phyloP scores from a whole-genome alignment of 2,797 vertebrate genomes.

The Sarcoramphus papa region DNA sequence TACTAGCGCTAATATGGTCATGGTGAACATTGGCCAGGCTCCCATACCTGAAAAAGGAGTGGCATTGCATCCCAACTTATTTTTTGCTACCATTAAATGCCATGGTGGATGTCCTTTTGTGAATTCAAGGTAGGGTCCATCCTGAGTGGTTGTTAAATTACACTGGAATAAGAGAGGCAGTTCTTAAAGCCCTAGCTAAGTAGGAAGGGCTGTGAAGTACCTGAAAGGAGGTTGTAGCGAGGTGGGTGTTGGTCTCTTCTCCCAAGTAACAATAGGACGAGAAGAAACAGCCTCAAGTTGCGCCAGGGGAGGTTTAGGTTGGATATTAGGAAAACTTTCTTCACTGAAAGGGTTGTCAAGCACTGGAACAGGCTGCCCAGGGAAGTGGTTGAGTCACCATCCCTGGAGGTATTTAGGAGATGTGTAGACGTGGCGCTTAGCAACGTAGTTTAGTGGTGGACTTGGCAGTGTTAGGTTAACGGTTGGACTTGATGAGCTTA shows the following conservation, averaged over 20 bases:
- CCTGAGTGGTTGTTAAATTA: neutral
- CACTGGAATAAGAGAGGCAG: neutral
- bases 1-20: neutral
- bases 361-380: neutral
- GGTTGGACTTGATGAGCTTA: neutral
- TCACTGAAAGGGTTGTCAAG: neutral
- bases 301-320: neutral
- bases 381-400: accelerated
- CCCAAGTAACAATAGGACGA: neutral
- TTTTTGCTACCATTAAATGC: neutral
- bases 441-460: neutral
- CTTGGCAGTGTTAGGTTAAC: neutral
- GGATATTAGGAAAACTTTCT: neutral
- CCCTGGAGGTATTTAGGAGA: neutral
- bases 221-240: neutral
- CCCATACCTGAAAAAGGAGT: neutral
- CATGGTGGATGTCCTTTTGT: neutral
- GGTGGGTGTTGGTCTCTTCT: neutral
- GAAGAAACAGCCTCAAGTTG: neutral
- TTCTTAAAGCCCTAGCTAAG: neutral
- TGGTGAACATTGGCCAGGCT: neutral
- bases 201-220: neutral
- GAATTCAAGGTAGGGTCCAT: neutral
- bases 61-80: neutral
- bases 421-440: accelerated